Percentiles rank a stretch among this genome's conserved stretches.
These are phyloP conservation scores for Oryctolagus cuniculus DNA, from an alignment of 2,113 vertebrate genomes.

Conservation along the genomic window DNA sequence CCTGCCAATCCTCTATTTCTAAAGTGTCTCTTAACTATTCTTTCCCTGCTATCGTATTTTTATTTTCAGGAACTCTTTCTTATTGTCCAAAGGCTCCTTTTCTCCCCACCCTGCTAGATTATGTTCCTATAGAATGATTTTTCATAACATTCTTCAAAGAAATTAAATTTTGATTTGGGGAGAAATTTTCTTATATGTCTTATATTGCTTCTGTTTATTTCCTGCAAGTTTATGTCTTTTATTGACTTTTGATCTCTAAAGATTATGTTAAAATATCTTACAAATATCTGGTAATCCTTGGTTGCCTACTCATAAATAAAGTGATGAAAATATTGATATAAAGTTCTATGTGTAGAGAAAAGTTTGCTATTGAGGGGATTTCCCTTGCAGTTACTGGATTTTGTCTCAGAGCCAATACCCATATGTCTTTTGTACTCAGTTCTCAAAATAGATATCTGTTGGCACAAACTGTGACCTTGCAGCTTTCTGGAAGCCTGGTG, in stretches of 20 bases:
- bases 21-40: background rate
- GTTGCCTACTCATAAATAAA: background rate
- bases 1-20: background rate
- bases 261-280: background rate
- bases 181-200: background rate
- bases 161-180: background rate
- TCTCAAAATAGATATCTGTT: background rate
- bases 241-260: background rate
- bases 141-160: background rate
- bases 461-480: no score
- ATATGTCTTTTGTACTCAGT: background rate
- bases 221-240: background rate
- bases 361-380: background rate
- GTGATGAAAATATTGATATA: background rate
- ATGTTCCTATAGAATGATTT: background rate
- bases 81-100: background rate
- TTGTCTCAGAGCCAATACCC: accelerated
- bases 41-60: background rate
- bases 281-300: background rate
- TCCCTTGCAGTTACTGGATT: accelerated
- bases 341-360: background rate
- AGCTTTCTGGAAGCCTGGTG: background rate
- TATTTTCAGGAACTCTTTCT: background rate
- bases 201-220: background rate
- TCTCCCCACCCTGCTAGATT: background rate